Conservation (phyloP, 1,140 invertebrate species). For the Drepana arcuata region DNA sequence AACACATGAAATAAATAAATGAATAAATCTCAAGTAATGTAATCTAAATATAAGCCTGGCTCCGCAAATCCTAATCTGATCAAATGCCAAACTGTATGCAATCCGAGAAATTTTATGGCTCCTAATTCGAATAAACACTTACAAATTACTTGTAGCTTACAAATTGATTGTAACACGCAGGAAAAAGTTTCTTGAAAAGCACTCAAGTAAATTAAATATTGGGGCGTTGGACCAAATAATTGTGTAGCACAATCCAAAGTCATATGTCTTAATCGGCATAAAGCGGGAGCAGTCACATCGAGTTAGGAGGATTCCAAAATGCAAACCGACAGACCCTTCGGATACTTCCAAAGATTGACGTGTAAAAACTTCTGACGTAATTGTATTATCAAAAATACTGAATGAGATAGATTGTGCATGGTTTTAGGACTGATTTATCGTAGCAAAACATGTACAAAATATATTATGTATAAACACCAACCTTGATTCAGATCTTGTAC, state of each 20-base stretch:
- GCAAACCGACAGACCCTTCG: conserved; percentile 46
- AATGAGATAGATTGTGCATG: neutral
- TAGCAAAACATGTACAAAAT: neutral
- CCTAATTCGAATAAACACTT: conserved; percentile 47
- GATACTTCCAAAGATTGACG: conserved; percentile 29
- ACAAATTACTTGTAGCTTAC: conserved; percentile 59
- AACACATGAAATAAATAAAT: conserved; percentile 16
- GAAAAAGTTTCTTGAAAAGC: conserved; percentile 58
- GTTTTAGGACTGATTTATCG: neutral
- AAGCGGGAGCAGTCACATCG: conserved; percentile 45
- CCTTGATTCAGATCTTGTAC: conserved; percentile 79
- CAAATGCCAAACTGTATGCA: conserved; percentile 35
- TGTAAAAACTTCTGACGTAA: conserved; percentile 37
- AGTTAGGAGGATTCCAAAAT: conserved; percentile 40
- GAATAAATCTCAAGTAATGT: too few species aligned
- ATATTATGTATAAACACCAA: conserved; percentile 19
- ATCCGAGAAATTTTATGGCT: conserved; percentile 25
- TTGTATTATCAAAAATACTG: conserved; percentile 10
- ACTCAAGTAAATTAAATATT: conserved; percentile 70
- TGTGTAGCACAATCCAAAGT: conserved; percentile 45
- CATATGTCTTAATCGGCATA: conserved; percentile 71
- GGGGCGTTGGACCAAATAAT: conserved; percentile 36
- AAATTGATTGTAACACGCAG: conserved; percentile 51
- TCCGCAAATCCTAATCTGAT: too few species aligned
- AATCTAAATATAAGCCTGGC: too few species aligned